phyloP scores from a whole-genome alignment of 2,888 invertebrate genomes.

The Amphiduros pacificus region DNA sequence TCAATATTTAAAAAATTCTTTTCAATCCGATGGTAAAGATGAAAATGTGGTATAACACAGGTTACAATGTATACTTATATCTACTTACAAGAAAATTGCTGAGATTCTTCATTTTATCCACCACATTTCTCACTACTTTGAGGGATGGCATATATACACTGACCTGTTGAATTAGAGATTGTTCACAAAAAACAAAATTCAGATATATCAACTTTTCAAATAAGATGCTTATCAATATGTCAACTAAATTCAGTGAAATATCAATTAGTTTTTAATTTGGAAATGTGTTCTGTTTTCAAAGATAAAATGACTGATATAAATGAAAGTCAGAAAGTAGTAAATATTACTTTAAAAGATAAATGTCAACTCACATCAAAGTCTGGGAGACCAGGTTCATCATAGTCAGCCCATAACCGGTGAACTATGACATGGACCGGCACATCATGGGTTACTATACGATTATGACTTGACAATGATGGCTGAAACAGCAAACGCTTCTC shows the following conservation, averaged over 20 bases:
- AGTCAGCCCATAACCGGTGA: constrained; percentile 75
- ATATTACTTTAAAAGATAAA: neutral
- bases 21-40: too few species aligned
- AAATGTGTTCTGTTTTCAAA: too few species aligned
- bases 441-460: constrained; percentile 78
- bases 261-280: too few species aligned
- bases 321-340: too few species aligned
- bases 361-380: constrained; percentile 74
- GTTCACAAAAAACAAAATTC: neutral
- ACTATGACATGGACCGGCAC: constrained; percentile 80
- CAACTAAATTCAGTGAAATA: too few species aligned
- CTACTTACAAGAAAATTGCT: constrained; percentile 68
- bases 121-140: constrained; percentile 75
- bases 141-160: constrained; percentile 77
- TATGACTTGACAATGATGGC: constrained; percentile 69
- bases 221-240: neutral
- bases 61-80: too few species aligned
- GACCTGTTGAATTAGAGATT: constrained; percentile 65
- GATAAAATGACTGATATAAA: too few species aligned
- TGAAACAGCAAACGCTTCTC: constrained; percentile 32
- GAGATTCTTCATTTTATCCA: constrained; percentile 83
- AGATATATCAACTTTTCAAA: neutral
- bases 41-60: too few species aligned
- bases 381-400: constrained; percentile 73
- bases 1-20: too few species aligned